Evolutionary conservation across 35 echinoderm and acorn worm genomes (phyloP).

Genomic region (Heliocidaris erythrogramma): DNA sequence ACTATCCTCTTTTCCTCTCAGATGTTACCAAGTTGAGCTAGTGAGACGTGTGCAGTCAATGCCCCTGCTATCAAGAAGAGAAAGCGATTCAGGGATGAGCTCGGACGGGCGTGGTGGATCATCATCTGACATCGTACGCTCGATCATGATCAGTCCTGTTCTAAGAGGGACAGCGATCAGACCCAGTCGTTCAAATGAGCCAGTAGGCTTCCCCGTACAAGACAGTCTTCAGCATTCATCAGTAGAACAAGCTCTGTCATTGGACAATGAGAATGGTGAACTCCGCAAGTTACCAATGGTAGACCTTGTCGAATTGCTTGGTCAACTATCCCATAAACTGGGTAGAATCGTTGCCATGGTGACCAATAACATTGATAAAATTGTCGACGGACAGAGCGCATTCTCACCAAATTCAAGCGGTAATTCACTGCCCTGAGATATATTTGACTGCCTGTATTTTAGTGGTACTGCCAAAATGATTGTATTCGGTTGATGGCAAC

Average conservation of each 20-base stretch:
- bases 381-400: constrained; percentile 81
- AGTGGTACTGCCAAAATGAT: too few species aligned
- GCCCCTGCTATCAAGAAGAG: neutral
- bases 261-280: constrained; percentile 48
- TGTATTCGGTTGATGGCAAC: too few species aligned
- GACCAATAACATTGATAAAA: constrained; percentile 95
- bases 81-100: constrained; percentile 11
- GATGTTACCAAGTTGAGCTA: constrained; percentile 32
- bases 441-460: too few species aligned
- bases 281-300: constrained; percentile 62
- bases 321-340: constrained; percentile 88
- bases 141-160: constrained; percentile 53
- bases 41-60: neutral
- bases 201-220: constrained; percentile 6
- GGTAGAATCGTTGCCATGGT: constrained; percentile 88
- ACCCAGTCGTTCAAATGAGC: constrained; percentile 53
- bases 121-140: constrained; percentile 45
- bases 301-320: constrained; percentile 72
- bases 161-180: constrained; percentile 42
- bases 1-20: neutral
- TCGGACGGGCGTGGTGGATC: neutral
- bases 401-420: constrained; percentile 96
- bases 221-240: neutral
- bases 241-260: constrained; percentile 32
- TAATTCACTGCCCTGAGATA: constrained; percentile 76